Conservation (phyloP, 2,797 vertebrate species). For the Pangasius djambal region DNA sequence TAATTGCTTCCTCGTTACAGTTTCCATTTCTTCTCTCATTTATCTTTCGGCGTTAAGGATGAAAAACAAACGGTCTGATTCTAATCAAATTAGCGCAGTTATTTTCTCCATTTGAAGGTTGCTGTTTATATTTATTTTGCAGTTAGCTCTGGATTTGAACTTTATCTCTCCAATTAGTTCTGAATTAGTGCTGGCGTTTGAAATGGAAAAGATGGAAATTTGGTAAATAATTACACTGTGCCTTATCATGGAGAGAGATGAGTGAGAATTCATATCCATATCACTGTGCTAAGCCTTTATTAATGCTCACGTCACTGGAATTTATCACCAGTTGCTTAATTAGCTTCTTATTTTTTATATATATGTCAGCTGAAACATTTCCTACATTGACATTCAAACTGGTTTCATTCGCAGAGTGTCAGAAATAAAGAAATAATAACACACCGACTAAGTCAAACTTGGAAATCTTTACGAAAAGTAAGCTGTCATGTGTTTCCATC, state of each 20-base stretch:
- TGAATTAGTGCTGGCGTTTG: slow-evolving; percentile 10
- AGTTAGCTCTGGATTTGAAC: slow-evolving; percentile 22
- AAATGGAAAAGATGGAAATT: slow-evolving; percentile 16
- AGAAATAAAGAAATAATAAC: no score
- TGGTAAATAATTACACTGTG: slow-evolving; percentile 21
- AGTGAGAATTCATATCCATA: slow-evolving; percentile 5
- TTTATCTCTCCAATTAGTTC: slow-evolving; percentile 42
- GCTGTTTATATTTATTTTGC: slow-evolving; percentile 34
- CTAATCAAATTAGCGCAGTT: slow-evolving; percentile 40
- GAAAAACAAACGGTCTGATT: slow-evolving; percentile 27
- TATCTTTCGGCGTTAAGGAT: slow-evolving; percentile 19
- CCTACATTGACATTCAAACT: background rate
- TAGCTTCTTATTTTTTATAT: background rate
- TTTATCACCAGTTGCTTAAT: slow-evolving; percentile 5
- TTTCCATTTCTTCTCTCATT: slow-evolving; percentile 2
- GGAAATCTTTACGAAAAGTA: background rate
- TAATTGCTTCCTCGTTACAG: slow-evolving; percentile 22
- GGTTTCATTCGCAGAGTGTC: background rate
- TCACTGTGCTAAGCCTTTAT: background rate
- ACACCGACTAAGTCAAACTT: background rate
- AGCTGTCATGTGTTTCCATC: background rate
- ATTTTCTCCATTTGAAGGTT: slow-evolving; percentile 4
- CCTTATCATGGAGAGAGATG: background rate
- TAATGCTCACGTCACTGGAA: background rate
- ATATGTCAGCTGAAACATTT: background rate